A percentile compares a stretch with the other conserved stretches of the same genome.
Evolutionary conservation across 2,888 invertebrate genomes (phyloP).

Genomic region (Schrankia costaestrigalis): DNA sequence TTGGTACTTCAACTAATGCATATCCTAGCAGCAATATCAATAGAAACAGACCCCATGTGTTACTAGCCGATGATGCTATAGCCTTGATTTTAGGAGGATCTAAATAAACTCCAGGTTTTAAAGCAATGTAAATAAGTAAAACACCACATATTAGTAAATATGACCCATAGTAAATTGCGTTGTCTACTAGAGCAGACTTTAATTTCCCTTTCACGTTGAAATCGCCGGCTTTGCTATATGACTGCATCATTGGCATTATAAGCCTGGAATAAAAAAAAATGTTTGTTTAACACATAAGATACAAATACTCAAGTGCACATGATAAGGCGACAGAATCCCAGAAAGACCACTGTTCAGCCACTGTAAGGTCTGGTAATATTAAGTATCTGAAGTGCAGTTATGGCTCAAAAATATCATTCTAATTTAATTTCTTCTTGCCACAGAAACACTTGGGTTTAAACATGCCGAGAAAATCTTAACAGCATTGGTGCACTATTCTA

Average conservation of each 20-base stretch:
- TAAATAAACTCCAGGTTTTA: slow-evolving; percentile 92
- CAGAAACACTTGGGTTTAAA: too few species aligned
- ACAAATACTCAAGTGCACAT: too few species aligned
- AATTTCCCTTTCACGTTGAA: slow-evolving; percentile 97
- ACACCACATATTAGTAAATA: slow-evolving; percentile 97
- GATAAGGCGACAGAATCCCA: too few species aligned
- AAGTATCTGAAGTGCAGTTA: too few species aligned
- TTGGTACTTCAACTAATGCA: slow-evolving; percentile 96
- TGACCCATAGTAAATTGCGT: slow-evolving; percentile 98
- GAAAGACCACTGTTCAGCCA: too few species aligned
- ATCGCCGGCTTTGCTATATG: slow-evolving; percentile 98
- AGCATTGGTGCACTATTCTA: too few species aligned
- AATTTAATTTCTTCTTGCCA: too few species aligned
- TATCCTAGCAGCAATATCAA: slow-evolving; percentile 95
- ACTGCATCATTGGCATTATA: slow-evolving; percentile 99
- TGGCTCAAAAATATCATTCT: too few species aligned
- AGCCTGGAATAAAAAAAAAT: slow-evolving; percentile 82
- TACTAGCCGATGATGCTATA: slow-evolving; percentile 98
- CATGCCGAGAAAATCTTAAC: too few species aligned
- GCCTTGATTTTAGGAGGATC: slow-evolving; percentile 97
- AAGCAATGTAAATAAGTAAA: slow-evolving; percentile 95
- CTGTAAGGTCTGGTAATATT: too few species aligned
- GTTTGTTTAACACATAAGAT: neutral
- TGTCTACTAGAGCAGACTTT: slow-evolving; percentile 96
- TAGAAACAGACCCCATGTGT: slow-evolving; percentile 99